Percentiles rank a stretch among this genome's conserved stretches.
These are phyloP conservation scores for Mesoclemmys tuberculata DNA, from an alignment of 2,113 vertebrate genomes.

Conservation along the genomic window DNA sequence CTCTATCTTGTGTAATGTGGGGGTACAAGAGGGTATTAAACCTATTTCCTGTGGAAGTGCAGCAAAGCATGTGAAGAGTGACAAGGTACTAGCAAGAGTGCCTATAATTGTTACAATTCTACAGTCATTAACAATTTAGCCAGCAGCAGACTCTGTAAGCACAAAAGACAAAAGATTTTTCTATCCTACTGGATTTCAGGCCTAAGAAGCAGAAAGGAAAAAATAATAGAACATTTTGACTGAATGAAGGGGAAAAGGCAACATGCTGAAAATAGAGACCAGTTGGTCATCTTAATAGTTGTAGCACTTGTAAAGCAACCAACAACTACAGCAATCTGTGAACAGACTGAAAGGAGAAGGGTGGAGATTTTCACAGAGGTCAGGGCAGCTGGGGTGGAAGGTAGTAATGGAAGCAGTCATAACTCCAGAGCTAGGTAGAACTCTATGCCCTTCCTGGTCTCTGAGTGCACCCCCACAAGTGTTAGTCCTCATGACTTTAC, in stretches of 20 bases:
- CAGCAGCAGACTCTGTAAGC: not conserved
- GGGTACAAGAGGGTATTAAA: not conserved
- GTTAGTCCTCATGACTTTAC: not conserved
- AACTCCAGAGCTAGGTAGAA: not conserved
- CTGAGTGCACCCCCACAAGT: too few species aligned
- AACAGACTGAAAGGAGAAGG: not conserved
- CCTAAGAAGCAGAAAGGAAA: not conserved
- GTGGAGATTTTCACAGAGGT: not conserved
- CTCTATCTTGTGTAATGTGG: not conserved
- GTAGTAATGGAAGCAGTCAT: not conserved
- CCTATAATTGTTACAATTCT: not conserved
- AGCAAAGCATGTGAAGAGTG: not conserved
- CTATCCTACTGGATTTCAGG: not conserved
- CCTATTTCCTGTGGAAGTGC: not conserved
- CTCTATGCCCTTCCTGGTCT: not conserved
- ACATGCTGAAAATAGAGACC: not conserved
- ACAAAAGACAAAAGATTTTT: not conserved
- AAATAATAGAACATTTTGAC: accelerated
- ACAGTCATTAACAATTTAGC: not conserved
- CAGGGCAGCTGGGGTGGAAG: not conserved
- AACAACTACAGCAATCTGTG: not conserved
- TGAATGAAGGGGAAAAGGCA: not conserved
- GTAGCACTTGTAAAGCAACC: not conserved
- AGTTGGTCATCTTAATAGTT: not conserved
- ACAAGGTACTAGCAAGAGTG: not conserved